A percentile compares a stretch with the other conserved stretches of the same genome.
Conservation (phyloP, 2,888 invertebrate species). For the Polyommatus iphigenia region DNA sequence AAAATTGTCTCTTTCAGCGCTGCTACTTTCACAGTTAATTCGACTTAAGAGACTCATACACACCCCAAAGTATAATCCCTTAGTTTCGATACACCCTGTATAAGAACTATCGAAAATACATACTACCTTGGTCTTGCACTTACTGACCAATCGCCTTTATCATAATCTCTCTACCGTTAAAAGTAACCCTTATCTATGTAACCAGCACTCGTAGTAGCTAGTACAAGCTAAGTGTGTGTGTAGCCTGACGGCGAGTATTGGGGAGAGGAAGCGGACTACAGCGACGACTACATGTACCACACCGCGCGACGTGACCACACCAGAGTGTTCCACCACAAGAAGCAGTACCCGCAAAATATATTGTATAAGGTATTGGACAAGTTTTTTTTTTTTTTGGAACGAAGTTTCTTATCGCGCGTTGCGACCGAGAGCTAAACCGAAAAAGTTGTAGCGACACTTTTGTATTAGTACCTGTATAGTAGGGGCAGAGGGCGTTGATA, state of each 20-base stretch:
- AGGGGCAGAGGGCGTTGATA: too few species aligned
- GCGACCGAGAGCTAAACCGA: too few species aligned
- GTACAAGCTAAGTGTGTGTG: conserved; percentile 39
- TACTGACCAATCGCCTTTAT: neutral
- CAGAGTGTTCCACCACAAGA: conserved; percentile 74
- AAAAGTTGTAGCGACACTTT: too few species aligned
- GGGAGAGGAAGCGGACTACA: conserved; percentile 72
- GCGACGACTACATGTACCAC: conserved; percentile 78
- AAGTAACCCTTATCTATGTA: neutral
- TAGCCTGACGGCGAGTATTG: conserved; percentile 61
- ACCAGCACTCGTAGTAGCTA: conserved; percentile 17
- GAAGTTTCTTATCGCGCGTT: too few species aligned
- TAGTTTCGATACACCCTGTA: too few species aligned
- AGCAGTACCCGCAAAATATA: conserved; percentile 76
- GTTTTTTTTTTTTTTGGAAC: too few species aligned
- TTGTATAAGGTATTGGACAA: conserved; percentile 68
- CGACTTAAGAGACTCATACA: too few species aligned
- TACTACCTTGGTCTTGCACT: neutral
- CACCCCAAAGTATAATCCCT: too few species aligned
- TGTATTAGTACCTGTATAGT: too few species aligned
- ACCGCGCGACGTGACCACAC: conserved; percentile 73
- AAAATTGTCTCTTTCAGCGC: too few species aligned
- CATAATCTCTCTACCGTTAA: neutral
- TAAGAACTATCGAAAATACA: too few species aligned
- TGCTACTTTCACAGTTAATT: too few species aligned